A percentile compares a stretch with the other conserved stretches of the same genome.
Evolutionary conservation across 2,888 invertebrate species (phyloP).

Genomic region (Masnerella sp.): DNA sequence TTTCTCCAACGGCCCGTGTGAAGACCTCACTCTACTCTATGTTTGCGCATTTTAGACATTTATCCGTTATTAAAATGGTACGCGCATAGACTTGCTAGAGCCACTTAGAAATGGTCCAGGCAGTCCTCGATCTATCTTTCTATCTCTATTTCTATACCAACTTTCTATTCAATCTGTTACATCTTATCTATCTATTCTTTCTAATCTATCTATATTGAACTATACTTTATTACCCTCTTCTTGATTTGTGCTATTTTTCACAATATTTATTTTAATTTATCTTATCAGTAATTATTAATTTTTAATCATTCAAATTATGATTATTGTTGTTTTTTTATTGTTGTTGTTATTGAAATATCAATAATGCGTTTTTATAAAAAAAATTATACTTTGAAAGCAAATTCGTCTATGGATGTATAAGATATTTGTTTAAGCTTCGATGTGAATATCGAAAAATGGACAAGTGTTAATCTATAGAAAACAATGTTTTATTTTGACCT

Average conservation of each 20-base stretch:
- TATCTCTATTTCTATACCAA: constrained; percentile 57
- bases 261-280: too few relatives aligned
- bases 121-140: constrained; percentile 71
- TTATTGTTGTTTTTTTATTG: constrained; percentile 3
- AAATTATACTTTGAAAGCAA: too few relatives aligned
- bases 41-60: constrained; percentile 18
- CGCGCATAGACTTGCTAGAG: constrained; percentile 55
- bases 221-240: constrained; percentile 19
- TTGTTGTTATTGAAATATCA: too few relatives aligned
- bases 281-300: too few relatives aligned
- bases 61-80: constrained; percentile 6
- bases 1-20: constrained; percentile 7
- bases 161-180: constrained; percentile 54
- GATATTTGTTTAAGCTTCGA: too few relatives aligned
- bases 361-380: too few relatives aligned
- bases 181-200: constrained; percentile 37
- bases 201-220: constrained; percentile 29
- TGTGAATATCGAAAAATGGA: too few relatives aligned
- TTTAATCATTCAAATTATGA: background rate
- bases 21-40: background rate
- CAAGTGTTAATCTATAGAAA: too few relatives aligned
- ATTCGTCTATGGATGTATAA: too few relatives aligned
- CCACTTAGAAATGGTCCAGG: constrained; percentile 74
- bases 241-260: constrained; percentile 24
- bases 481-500: too few relatives aligned